Evolutionary conservation across 2,888 invertebrate species (phyloP).

Genomic region (Netelia fuscicornis): DNA sequence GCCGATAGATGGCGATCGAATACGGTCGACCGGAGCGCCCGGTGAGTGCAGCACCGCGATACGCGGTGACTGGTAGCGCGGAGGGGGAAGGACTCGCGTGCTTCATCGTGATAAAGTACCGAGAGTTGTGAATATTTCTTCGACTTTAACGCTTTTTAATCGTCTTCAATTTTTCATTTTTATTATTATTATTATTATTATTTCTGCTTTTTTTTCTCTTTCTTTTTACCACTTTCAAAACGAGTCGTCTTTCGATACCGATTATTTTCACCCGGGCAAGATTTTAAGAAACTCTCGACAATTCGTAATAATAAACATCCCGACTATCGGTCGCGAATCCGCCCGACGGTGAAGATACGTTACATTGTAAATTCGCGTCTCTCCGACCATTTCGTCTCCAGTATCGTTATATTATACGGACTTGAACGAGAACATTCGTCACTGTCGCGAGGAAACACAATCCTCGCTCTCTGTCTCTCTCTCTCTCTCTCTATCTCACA

Average conservation of each 20-base stretch:
- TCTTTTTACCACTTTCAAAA: no score
- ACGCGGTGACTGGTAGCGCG: not conserved
- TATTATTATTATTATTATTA: no score
- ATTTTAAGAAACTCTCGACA: slow-evolving; percentile 28
- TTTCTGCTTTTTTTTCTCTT: no score
- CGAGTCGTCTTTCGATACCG: no score
- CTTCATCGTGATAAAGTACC: not conserved
- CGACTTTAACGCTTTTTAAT: no score
- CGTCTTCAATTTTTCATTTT: no score
- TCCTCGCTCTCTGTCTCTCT: no score
- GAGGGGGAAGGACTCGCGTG: not conserved
- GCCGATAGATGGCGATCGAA: slow-evolving; percentile 62
- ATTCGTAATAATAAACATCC: slow-evolving; percentile 39
- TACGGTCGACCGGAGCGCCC: slow-evolving; percentile 29
- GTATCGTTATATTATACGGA: not conserved
- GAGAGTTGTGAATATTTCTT: no score
- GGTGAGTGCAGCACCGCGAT: slow-evolving; percentile 6
- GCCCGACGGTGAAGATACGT: not conserved
- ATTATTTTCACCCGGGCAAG: no score
- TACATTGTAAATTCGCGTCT: slow-evolving; percentile 3
- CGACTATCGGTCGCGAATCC: not conserved
- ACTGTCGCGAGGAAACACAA: not conserved
- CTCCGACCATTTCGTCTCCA: no score
- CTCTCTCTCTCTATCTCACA: no score
- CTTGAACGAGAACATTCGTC: not conserved